These are phyloP conservation scores for Epinephelus lanceolatus DNA, from an alignment of 2,113 vertebrate species.

Conservation along the genomic window DNA sequence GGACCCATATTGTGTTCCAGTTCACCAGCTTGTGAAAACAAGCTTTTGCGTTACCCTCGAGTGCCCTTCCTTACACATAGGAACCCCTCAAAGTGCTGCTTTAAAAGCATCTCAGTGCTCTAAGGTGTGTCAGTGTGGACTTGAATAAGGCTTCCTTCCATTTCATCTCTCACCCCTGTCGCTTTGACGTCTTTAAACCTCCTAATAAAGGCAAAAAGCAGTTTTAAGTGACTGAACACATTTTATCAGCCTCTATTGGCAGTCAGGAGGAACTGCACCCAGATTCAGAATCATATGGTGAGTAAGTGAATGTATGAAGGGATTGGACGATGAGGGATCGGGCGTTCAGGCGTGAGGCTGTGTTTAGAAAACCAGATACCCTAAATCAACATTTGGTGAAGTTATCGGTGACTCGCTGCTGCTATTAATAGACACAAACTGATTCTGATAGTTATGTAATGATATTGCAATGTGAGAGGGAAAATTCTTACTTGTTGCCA, in stretches of 20 bases:
- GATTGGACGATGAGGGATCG: background rate
- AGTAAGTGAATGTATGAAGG: background rate
- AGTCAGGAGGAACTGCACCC: slow-evolving; percentile 2
- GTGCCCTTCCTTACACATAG: background rate
- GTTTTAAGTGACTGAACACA: background rate
- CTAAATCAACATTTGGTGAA: background rate
- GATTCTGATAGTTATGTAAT: background rate
- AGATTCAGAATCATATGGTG: background rate
- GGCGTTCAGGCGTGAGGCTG: background rate
- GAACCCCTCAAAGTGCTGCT: background rate
- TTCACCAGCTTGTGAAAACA: slow-evolving; percentile 39
- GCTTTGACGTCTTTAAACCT: background rate
- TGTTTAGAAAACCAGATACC: background rate
- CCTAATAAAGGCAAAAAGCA: background rate
- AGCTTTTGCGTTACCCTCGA: background rate
- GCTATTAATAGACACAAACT: background rate
- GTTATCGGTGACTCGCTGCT: background rate
- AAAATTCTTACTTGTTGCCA: background rate
- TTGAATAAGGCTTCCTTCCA: no score
- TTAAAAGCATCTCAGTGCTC: background rate
- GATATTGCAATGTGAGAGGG: no score
- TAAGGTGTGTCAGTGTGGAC: slow-evolving; percentile 3
- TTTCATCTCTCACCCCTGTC: no score
- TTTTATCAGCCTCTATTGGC: slow-evolving; percentile 19
- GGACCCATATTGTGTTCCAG: slow-evolving; percentile 26